Evolutionary conservation across 2,888 invertebrate genomes (phyloP).

Genomic region (Aspidiotus rigidus): DNA sequence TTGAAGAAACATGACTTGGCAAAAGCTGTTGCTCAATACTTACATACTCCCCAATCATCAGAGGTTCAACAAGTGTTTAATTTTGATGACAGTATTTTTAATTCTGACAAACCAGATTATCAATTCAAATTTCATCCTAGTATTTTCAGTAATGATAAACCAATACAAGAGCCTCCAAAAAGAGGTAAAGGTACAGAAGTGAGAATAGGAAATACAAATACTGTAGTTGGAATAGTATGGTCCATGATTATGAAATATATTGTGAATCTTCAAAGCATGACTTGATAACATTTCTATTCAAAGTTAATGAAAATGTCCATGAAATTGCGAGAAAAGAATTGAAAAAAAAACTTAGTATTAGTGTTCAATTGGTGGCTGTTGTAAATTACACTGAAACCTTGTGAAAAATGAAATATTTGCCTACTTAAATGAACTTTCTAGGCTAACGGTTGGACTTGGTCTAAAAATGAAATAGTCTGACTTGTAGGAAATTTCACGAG

Average conservation of each 20-base stretch:
- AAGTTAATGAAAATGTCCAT: not conserved
- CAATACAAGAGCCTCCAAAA: too few species aligned
- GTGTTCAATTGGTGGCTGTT: not conserved
- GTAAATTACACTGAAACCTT: not conserved
- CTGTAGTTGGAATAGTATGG: too few species aligned
- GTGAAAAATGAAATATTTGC: too few species aligned
- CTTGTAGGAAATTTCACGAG: too few species aligned
- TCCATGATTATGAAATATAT: too few species aligned
- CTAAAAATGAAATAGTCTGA: too few species aligned
- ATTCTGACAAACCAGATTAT: not conserved
- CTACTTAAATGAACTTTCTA: too few species aligned
- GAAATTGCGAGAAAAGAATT: slow-evolving; percentile 5
- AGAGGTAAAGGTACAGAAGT: too few species aligned
- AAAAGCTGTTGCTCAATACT: slow-evolving; percentile 5
- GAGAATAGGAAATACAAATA: too few species aligned
- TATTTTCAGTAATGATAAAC: slow-evolving; percentile 6
- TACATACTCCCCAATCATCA: not conserved
- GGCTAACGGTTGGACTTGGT: too few species aligned
- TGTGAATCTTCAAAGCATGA: too few species aligned
- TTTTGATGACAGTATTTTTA: slow-evolving; percentile 5
- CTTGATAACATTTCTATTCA: too few species aligned
- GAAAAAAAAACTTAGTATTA: slow-evolving; percentile 1
- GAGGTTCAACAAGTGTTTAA: not conserved
- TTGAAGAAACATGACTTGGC: slow-evolving; percentile 7
- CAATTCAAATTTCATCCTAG: slow-evolving; percentile 7